phyloP scores from a whole-genome alignment of 2,797 vertebrate genomes.

The Phalloptychus januarius region DNA sequence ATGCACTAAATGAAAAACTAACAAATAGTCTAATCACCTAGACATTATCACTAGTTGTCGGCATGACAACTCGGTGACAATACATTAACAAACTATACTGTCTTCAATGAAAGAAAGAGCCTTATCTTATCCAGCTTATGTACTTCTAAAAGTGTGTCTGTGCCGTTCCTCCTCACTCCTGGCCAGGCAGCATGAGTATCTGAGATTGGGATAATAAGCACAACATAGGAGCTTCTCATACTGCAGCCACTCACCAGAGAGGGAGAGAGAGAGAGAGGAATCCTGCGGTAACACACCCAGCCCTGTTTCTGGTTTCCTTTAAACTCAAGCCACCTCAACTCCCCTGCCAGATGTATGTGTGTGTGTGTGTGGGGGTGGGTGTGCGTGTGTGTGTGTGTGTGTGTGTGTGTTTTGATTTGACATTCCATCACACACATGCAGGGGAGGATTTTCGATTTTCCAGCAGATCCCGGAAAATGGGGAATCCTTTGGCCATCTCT shows the following conservation, averaged over 20 bases:
- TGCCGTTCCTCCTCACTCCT: neutral
- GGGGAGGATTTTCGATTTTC: constrained; percentile 62
- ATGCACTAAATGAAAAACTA: neutral
- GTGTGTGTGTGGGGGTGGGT: neutral
- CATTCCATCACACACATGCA: constrained; percentile 24
- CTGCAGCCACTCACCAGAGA: constrained; percentile 68
- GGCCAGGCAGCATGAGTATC: neutral
- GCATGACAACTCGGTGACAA: neutral
- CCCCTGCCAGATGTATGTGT: constrained; percentile 29
- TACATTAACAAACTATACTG: neutral
- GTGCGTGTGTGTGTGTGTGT: no score
- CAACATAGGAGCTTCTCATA: constrained; percentile 48
- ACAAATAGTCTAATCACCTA: neutral
- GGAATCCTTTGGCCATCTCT: constrained; percentile 48
- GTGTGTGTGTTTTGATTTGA: constrained; percentile 10
- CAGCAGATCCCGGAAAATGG: constrained; percentile 54
- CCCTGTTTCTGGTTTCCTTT: constrained; percentile 73
- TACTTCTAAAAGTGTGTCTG: neutral
- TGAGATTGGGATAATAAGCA: neutral
- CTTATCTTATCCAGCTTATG: neutral
- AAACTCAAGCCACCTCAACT: constrained; percentile 51
- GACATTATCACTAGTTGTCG: neutral
- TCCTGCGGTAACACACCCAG: constrained; percentile 62
- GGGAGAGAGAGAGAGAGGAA: constrained; percentile 51
- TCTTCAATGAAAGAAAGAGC: neutral